phyloP scores from a whole-genome alignment of 2,888 invertebrate genomes.

The Caenorhabditis wallacei region DNA sequence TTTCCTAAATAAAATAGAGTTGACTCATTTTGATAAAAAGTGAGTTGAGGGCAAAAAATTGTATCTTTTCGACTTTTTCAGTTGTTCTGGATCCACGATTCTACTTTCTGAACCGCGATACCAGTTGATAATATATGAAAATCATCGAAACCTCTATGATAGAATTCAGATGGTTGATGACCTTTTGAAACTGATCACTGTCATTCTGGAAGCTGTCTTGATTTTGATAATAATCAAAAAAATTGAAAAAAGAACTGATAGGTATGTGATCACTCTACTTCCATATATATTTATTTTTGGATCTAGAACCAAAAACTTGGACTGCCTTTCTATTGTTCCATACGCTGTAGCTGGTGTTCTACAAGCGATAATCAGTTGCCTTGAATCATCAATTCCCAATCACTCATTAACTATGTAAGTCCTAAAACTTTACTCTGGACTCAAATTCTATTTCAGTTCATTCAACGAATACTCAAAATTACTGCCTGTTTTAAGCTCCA shows the following conservation, averaged over 20 bases:
- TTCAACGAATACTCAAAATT: not conserved
- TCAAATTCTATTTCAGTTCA: not conserved
- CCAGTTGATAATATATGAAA: not conserved
- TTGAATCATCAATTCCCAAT: not conserved
- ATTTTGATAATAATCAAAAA: constrained; percentile 1
- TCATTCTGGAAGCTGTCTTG: not conserved
- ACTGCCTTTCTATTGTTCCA: not conserved
- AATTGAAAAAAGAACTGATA: not conserved
- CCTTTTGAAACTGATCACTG: not conserved
- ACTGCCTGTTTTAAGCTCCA: constrained; percentile 1
- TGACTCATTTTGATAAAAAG: not conserved
- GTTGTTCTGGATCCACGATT: not conserved
- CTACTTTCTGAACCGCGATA: not conserved
- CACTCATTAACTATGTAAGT: not conserved
- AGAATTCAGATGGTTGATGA: not conserved
- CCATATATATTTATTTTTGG: not conserved
- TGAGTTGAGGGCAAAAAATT: not conserved
- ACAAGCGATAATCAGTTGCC: not conserved
- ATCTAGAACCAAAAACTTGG: not conserved
- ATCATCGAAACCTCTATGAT: not conserved
- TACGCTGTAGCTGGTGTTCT: constrained; percentile 11
- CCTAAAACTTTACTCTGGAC: not conserved
- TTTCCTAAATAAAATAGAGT: not conserved
- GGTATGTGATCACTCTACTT: not conserved
- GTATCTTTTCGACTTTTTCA: not conserved